Evolutionary conservation across 2,888 invertebrate genomes (phyloP).

Genomic region (Leptothorax acervorum): DNA sequence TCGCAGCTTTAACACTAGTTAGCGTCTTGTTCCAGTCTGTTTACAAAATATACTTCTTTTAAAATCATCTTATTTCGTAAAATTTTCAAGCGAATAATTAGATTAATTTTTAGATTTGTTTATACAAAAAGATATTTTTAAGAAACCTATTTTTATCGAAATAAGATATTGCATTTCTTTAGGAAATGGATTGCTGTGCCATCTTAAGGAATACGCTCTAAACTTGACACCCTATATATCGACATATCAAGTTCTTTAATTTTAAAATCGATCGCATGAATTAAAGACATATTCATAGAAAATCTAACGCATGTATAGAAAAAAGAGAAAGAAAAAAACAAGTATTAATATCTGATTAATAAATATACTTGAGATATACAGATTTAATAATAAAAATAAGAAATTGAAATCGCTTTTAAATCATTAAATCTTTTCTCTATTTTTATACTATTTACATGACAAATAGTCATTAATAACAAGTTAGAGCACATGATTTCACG

Average conservation of each 20-base stretch:
- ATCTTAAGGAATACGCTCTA: conserved; percentile 9
- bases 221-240: conserved; percentile 18
- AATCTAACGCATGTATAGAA: background rate
- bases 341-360: background rate
- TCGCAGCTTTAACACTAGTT: conserved; percentile 23
- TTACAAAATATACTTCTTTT: background rate
- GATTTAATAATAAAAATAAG: background rate
- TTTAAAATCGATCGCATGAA: background rate
- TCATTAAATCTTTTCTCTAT: background rate
- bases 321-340: background rate
- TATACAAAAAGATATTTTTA: background rate
- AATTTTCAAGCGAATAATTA: background rate
- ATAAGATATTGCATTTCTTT: background rate
- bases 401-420: background rate
- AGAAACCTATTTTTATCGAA: background rate
- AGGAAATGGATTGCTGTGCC: conserved; percentile 22
- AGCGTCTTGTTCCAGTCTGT: conserved; percentile 16
- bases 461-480: background rate
- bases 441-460: background rate
- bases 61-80: background rate
- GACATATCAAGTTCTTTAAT: background rate
- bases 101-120: background rate
- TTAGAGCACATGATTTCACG: background rate
- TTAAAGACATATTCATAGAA: background rate
- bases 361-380: background rate